phyloP scores from a whole-genome alignment of 2,797 vertebrate genomes.

The Rhinogobio ventralis region DNA sequence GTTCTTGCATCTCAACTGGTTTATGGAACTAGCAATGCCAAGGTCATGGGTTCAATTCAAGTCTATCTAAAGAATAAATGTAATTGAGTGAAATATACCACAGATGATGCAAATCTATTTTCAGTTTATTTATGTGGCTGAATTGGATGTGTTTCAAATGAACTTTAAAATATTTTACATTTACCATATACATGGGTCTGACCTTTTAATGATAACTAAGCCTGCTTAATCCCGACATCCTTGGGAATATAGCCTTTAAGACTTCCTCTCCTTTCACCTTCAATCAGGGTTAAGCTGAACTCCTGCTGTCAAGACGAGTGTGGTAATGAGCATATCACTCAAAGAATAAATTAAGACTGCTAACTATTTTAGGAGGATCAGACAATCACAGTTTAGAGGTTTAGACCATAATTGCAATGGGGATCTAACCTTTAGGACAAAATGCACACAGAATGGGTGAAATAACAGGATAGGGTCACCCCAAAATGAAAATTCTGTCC shows the following conservation, averaged over 20 bases:
- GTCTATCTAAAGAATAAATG: background rate
- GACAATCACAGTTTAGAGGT: background rate
- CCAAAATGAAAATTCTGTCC: background rate
- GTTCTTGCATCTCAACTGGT: background rate
- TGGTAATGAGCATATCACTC: conserved; percentile 38
- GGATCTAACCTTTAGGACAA: background rate
- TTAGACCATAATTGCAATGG: background rate
- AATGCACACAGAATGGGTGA: background rate
- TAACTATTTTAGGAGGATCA: background rate
- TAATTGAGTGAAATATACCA: background rate
- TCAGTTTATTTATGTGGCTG: background rate
- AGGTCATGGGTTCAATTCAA: background rate
- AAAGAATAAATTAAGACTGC: conserved; percentile 43
- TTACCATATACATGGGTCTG: conserved; percentile 21
- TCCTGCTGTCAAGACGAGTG: conserved; percentile 14
- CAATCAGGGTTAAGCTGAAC: conserved; percentile 31
- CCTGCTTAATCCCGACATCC: conserved; percentile 6
- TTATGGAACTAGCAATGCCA: background rate
- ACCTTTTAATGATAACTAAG: conserved; percentile 41
- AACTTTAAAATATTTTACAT: conserved; percentile 26
- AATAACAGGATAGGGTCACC: background rate
- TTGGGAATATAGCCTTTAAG: conserved; percentile 31
- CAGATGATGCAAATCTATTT: background rate
- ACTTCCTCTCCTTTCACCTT: conserved; percentile 37
- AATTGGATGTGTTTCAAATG: conserved; percentile 25